phyloP scores from a whole-genome alignment of 1,140 invertebrate genomes.

The Marisa cornuarietis region DNA sequence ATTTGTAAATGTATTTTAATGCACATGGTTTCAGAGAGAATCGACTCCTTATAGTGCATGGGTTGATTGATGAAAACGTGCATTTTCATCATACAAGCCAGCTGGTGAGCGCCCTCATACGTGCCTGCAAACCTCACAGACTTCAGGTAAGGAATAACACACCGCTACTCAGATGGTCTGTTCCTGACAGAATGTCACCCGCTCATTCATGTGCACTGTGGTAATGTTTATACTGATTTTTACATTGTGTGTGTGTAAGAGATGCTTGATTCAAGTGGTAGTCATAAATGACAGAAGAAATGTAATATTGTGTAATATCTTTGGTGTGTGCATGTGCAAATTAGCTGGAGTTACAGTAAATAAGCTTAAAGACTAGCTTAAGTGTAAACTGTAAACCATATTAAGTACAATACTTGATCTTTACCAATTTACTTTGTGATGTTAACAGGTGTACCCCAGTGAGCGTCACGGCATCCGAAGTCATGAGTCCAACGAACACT shows the following conservation, averaged over 20 bases:
- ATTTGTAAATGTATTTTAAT: neutral
- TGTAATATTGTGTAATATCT: neutral
- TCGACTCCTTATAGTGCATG: constrained; percentile 95
- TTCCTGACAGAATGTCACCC: too few relatives aligned
- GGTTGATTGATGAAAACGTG: constrained; percentile 99
- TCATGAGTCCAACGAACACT: constrained; percentile 93
- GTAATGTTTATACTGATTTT: too few relatives aligned
- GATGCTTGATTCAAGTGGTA: too few relatives aligned
- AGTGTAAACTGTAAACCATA: neutral
- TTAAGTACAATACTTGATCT: neutral
- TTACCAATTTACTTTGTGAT: constrained; percentile 20
- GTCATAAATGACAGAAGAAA: too few relatives aligned
- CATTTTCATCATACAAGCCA: constrained; percentile 96
- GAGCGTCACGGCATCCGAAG: constrained; percentile 93
- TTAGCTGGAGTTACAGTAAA: too few relatives aligned
- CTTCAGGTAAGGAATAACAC: constrained; percentile 73
- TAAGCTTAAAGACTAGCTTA: neutral
- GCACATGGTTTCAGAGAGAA: constrained; percentile 76
- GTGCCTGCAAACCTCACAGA: constrained; percentile 91
- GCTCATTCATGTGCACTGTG: too few relatives aligned
- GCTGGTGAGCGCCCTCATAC: constrained; percentile 77
- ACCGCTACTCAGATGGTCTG: too few relatives aligned
- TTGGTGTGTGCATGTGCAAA: neutral
- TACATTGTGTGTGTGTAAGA: too few relatives aligned
- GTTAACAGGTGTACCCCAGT: constrained; percentile 83